phyloP scores from a whole-genome alignment of 2,888 invertebrate species.

The Lithophane semibrunnea region DNA sequence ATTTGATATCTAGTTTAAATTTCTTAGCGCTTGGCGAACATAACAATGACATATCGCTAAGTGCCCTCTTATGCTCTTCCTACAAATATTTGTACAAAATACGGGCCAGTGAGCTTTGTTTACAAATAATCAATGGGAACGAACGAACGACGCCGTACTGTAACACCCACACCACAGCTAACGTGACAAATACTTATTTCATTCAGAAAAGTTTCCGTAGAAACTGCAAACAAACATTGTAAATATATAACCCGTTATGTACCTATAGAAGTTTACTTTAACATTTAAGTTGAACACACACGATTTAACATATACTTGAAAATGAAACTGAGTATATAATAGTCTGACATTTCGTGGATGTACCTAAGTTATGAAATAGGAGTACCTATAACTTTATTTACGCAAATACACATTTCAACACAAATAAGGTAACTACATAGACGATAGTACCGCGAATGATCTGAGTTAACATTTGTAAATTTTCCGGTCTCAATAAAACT shows the following conservation, averaged over 20 bases:
- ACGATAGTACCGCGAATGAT: constrained; percentile 78
- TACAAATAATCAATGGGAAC: constrained; percentile 83
- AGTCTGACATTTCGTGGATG: constrained; percentile 14
- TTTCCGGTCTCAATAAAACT: constrained; percentile 81
- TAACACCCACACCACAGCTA: constrained; percentile 50
- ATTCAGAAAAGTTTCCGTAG: constrained; percentile 56
- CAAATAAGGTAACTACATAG: constrained; percentile 71
- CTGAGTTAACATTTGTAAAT: constrained; percentile 81
- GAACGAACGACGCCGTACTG: constrained; percentile 61
- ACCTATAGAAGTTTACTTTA: constrained; percentile 47
- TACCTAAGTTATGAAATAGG: constrained; percentile 16
- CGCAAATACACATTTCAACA: constrained; percentile 53
- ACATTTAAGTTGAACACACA: constrained; percentile 41
- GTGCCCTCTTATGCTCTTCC: constrained; percentile 83
- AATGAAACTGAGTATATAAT: constrained; percentile 32
- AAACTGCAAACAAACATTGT: constrained; percentile 61
- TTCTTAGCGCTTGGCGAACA: constrained; percentile 73
- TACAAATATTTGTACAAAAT: constrained; percentile 84
- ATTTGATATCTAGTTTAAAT: constrained; percentile 61
- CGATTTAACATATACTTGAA: constrained; percentile 48
- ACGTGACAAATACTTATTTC: constrained; percentile 64
- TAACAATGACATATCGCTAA: constrained; percentile 83
- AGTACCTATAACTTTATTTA: constrained; percentile 35
- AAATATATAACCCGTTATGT: constrained; percentile 54
- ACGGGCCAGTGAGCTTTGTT: constrained; percentile 75